Base-by-base conservation (phyloP, 2,113 vertebrate species). In the Bombycilla garrulus region DNA sequence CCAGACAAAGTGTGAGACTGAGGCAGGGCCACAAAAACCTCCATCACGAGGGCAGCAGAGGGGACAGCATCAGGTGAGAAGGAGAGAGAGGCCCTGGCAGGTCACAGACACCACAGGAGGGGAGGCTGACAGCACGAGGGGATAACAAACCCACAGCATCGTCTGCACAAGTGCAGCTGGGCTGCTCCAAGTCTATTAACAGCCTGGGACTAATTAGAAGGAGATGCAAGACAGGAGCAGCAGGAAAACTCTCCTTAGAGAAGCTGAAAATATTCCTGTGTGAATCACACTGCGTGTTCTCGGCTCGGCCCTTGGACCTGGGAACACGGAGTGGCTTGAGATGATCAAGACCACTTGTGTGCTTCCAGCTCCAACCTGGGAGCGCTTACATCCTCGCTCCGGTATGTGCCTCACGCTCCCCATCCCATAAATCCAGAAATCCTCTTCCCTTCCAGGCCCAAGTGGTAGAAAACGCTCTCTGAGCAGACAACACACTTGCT, bases 341-440 rank as follows among this genome's bases (percentile, higher is more conserved):
- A 76, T 77, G 80, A 96, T 81, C 71, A 54, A 73, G 92, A 95
- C 31, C 79, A 13, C 47, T 92, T 17, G 29, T 3, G 3, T 25
- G 24, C 47, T 50, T 61, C 38, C 31, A 40, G 69, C 61, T 71
- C 62, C 0, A 1, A 77, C 74, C 44, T 56, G 35, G 4, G 48
- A 86, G 86, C 3, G 0, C 79, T 93, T 71, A 95, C 71, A 15
- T 5, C 74, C 38, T 15, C 3, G 0, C 81, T 94, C 38, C 90
- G 94, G 93, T 88, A 95, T 96, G 90, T 91, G 89, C 70, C 40
- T 93, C 62, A 3, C 0, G 4, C 62, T 91, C 79, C 79, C 79
- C 14, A 15, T 88, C 60, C 90, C 88, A 92, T 94, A 92, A 90
- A 93, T 94, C 90, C 88, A 92, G 93, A 92, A 90, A 93, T 94